Percentiles rank a stretch among this genome's conserved stretches.
Conservation (phyloP, 2,888 invertebrate species). For the Philereme transversata region DNA sequence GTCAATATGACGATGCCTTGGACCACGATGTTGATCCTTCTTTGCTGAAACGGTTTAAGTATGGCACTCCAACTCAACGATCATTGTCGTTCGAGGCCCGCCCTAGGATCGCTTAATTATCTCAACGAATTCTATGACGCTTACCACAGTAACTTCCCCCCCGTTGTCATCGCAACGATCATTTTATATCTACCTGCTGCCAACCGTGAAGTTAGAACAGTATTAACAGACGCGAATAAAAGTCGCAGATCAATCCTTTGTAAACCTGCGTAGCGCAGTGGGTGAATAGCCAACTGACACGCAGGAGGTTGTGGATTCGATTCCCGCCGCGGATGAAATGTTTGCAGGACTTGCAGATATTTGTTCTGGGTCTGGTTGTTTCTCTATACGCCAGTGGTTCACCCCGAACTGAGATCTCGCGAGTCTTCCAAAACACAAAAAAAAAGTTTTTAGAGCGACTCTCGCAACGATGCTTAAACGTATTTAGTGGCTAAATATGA, state of each 20-base stretch:
- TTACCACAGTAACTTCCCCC: constrained; percentile 47
- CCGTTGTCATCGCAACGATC: constrained; percentile 46
- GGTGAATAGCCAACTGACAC: no score
- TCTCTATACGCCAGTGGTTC: no score
- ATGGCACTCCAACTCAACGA: constrained; percentile 68
- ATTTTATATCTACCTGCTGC: constrained; percentile 46
- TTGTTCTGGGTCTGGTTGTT: no score
- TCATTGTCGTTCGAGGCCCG: constrained; percentile 60
- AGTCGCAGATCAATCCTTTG: neutral
- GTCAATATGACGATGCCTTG: constrained; percentile 28
- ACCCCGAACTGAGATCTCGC: no score
- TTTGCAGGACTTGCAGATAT: no score
- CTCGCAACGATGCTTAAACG: no score
- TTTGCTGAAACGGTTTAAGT: constrained; percentile 50
- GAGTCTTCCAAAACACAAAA: no score
- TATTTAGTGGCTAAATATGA: no score
- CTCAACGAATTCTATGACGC: constrained; percentile 51
- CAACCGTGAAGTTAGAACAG: constrained; percentile 32
- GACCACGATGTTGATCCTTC: constrained; percentile 45
- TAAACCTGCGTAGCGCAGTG: no score
- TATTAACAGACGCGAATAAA: constrained; percentile 7
- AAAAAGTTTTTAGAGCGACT: no score
- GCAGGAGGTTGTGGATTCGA: no score
- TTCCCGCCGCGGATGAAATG: no score
- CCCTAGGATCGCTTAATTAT: constrained; percentile 65